Conservation (phyloP, 2,113 vertebrate species). For the Apeltes quadracus region DNA sequence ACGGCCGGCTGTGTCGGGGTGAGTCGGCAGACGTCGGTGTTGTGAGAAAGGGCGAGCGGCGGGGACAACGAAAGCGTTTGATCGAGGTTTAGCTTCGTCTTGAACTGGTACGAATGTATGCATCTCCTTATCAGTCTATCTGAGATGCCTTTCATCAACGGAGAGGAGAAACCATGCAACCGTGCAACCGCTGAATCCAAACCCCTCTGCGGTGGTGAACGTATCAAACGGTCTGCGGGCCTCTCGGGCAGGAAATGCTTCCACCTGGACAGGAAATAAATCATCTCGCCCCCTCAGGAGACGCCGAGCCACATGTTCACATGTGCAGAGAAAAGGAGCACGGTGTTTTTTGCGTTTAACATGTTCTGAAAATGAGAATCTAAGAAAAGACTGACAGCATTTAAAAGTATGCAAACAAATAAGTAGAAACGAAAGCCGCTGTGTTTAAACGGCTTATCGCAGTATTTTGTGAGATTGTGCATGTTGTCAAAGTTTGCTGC, state of each 20-base stretch:
- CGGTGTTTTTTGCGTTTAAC: neutral
- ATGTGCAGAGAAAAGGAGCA: neutral
- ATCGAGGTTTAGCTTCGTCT: neutral
- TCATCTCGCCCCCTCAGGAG: neutral
- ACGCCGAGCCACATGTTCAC: neutral
- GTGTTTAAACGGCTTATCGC: neutral
- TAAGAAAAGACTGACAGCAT: neutral
- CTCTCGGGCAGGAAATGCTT: slow-evolving; percentile 48
- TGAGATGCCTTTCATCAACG: neutral
- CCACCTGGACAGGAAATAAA: slow-evolving; percentile 53
- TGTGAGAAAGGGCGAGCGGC: neutral
- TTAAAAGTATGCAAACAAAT: neutral
- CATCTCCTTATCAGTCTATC: neutral
- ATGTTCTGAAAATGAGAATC: neutral
- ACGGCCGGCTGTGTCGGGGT: slow-evolving; percentile 87
- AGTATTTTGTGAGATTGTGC: neutral
- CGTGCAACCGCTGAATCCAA: neutral
- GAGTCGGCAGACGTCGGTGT: neutral
- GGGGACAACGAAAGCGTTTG: neutral
- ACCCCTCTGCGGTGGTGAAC: neutral
- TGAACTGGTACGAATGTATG: neutral
- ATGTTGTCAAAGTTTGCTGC: neutral
- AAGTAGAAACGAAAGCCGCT: neutral
- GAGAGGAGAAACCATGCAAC: neutral
- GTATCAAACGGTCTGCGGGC: neutral